Percentiles rank a stretch among this genome's conserved stretches.
phyloP scores from a whole-genome alignment of 2,888 invertebrate genomes.

The Epicampocera succincta region DNA sequence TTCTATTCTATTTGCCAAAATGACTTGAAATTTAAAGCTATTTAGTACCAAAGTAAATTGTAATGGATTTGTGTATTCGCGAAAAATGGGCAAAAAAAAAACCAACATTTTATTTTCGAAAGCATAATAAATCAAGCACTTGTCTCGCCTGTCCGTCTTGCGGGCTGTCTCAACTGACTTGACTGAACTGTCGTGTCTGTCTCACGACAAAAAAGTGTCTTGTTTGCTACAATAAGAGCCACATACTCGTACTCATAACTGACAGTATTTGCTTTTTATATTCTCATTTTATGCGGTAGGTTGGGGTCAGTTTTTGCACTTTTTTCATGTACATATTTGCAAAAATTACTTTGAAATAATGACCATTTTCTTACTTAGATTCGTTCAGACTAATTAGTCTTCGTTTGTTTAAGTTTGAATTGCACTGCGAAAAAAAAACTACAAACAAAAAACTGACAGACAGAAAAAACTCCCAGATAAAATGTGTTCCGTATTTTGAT shows the following conservation, averaged over 20 bases:
- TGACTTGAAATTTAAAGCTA: slow-evolving; percentile 17
- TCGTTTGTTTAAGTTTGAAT: slow-evolving; percentile 36
- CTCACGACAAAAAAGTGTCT: slow-evolving; percentile 30
- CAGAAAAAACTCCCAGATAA: neutral
- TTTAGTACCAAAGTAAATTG: slow-evolving; percentile 10
- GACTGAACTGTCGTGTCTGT: slow-evolving; percentile 3
- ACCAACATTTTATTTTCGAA: slow-evolving; percentile 60
- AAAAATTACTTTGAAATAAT: slow-evolving; percentile 35
- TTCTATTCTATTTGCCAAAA: slow-evolving; percentile 34
- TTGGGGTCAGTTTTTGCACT: slow-evolving; percentile 50
- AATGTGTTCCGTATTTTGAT: slow-evolving; percentile 61
- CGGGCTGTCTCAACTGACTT: slow-evolving; percentile 25
- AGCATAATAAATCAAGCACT: slow-evolving; percentile 72
- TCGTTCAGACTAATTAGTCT: slow-evolving; percentile 66
- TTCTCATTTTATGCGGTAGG: slow-evolving; percentile 36
- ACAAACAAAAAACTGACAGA: neutral
- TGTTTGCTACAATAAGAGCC: slow-evolving; percentile 4
- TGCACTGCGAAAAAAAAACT: neutral
- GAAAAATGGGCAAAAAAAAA: slow-evolving; percentile 2
- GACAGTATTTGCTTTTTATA: slow-evolving; percentile 11
- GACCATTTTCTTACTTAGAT: slow-evolving; percentile 57
- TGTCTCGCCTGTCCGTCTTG: slow-evolving; percentile 56
- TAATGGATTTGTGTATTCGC: slow-evolving; percentile 47
- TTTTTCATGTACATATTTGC: neutral
- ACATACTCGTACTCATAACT: slow-evolving; percentile 49